phyloP scores from a whole-genome alignment of 1,140 invertebrate species.

The Sitobion miscanthi region DNA sequence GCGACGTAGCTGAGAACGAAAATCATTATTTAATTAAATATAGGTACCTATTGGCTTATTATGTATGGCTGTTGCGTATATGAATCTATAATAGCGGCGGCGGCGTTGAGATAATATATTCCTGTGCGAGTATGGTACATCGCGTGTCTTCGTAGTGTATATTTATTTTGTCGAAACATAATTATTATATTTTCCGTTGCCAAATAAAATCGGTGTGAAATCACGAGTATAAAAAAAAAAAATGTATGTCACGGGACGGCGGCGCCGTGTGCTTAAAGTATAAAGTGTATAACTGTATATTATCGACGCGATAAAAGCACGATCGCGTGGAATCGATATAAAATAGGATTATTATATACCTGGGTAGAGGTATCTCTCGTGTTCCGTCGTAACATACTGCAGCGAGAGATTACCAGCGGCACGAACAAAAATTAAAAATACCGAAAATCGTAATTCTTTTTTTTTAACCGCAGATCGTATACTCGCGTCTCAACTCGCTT shows the following conservation, averaged over 20 bases:
- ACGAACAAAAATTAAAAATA: not conserved
- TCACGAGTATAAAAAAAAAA: not conserved
- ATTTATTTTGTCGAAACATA: not conserved
- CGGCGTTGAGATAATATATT: not conserved
- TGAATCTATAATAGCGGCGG: not conserved
- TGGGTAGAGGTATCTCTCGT: too few relatives aligned
- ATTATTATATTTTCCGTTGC: not conserved
- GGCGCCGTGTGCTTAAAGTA: not conserved
- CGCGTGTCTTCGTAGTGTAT: not conserved
- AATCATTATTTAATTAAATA: not conserved
- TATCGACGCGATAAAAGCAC: not conserved
- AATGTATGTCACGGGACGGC: not conserved
- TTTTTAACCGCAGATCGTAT: not conserved
- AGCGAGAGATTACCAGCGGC: not conserved
- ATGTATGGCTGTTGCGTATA: not conserved
- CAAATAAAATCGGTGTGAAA: not conserved
- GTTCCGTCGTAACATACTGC: not conserved
- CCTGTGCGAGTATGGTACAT: not conserved
- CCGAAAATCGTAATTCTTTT: not conserved
- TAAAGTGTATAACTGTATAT: not conserved
- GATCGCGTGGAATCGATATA: not conserved
- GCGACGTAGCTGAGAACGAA: not conserved
- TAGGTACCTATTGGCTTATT: not conserved
- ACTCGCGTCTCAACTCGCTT: too few relatives aligned
- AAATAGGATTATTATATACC: not conserved